phyloP scores from a whole-genome alignment of 2,797 vertebrate species.

The Eurystomus glaucurus region DNA sequence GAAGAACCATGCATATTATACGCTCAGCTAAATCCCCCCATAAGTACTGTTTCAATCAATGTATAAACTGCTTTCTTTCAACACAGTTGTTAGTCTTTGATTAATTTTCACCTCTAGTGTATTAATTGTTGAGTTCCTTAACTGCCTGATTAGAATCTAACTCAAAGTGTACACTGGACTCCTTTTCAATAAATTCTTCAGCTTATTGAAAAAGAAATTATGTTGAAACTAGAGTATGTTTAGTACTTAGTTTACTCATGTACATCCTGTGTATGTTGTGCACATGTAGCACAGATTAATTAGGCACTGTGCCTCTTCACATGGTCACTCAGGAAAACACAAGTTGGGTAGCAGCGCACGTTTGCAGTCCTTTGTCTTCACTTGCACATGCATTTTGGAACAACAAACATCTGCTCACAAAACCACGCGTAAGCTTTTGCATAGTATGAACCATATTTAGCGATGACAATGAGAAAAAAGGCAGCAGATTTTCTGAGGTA shows the following conservation, averaged over 20 bases:
- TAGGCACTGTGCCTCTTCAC: not conserved
- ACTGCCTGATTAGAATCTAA: constrained; percentile 3
- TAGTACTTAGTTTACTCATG: not conserved
- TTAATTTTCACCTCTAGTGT: constrained; percentile 16
- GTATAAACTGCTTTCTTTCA: not conserved
- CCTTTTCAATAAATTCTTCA: not conserved
- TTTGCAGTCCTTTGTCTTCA: not conserved
- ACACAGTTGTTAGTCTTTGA: not conserved
- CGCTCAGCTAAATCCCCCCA: not conserved
- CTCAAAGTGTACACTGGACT: not conserved
- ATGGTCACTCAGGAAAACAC: not conserved
- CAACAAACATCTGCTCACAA: not conserved
- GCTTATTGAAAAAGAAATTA: not conserved
- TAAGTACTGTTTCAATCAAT: not conserved
- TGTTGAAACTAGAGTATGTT: not conserved
- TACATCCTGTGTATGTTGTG: not conserved
- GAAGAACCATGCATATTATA: not conserved
- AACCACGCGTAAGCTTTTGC: accelerated
- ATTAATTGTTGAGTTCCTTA: constrained; percentile 3
- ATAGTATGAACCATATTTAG: accelerated
- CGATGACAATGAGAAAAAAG: not conserved
- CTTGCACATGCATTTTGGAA: not conserved
- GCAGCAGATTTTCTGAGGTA: not conserved
- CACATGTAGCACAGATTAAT: not conserved
- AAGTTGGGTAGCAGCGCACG: not conserved